Evolutionary conservation across 2,888 invertebrate genomes (phyloP), one percentile per base, ranked within the genome.

Genomic region (Troglohyphantes excavatus): DNA sequence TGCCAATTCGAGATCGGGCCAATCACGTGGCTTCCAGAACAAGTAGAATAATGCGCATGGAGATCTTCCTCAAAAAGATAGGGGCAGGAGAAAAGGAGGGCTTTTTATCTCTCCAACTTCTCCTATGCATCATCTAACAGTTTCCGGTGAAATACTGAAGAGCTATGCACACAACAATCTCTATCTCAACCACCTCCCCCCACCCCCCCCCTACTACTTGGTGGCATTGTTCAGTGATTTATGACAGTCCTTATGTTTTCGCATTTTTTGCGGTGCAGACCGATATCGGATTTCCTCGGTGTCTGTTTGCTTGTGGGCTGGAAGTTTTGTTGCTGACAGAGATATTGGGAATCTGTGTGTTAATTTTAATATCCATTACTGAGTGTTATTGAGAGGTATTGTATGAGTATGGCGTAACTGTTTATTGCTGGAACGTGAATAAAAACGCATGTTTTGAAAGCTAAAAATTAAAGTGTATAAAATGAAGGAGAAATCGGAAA

Each of bases 111-210:
- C 17, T 63, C 21, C 23, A 63, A 63, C 63, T 63, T 3, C 76
- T 53, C 73, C 87, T 63, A 87, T 87, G 73, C 87, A 87, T 79
- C 87, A 81, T 87, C 73, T 65, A 72, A 81, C 87, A 72, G 87
- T 70, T 87, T 87, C 87, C 87, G 79, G 87, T 29, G 84, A 85
- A 78, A 59, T 68, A 33, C 33, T 85, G 85, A 85, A 85, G 85
- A 85, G 85, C 85, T 46, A 46, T 61, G 85, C 76, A 85, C 43
- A 85, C 76, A 85, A 39, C 72, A 33, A 65, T 73, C 23, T 23
- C 21, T 61, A 21, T 68, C 68, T 59, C 7, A 19, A 6, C 59
- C 7, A n/a, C 17, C 29, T 7, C 29, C 23, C 65, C 29, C 67
- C 53, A 26, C 65, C 81, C 73, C 19, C 43, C 43, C 29, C 61